A percentile compares a stretch with the other conserved stretches of the same genome.
Evolutionary conservation across 1,140 invertebrate genomes (phyloP).

Genomic region (Cyrtorhinus lividipennis): DNA sequence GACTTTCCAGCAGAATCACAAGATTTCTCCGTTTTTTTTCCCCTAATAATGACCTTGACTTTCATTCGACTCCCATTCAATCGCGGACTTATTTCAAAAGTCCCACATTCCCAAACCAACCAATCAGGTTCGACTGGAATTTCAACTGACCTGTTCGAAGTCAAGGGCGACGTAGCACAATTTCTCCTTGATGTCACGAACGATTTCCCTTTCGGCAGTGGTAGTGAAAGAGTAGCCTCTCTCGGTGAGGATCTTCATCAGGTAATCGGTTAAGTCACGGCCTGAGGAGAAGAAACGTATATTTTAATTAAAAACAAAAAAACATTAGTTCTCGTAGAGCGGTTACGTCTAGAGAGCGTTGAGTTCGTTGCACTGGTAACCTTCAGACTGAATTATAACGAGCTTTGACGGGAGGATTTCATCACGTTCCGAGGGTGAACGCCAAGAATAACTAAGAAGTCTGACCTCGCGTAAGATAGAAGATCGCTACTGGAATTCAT

Average conservation of each 20-base stretch:
- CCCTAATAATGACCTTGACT: too few relatives aligned
- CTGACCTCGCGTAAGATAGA: too few relatives aligned
- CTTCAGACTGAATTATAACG: not conserved
- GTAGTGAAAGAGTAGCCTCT: slow-evolving; percentile 94
- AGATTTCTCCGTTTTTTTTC: too few relatives aligned
- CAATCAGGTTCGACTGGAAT: too few relatives aligned
- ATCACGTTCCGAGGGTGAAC: not conserved
- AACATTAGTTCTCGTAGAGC: too few relatives aligned
- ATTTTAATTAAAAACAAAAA: not conserved
- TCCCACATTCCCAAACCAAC: too few relatives aligned
- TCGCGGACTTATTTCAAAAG: too few relatives aligned
- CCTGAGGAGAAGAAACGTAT: slow-evolving; percentile 32
- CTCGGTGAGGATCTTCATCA: slow-evolving; percentile 93
- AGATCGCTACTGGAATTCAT: too few relatives aligned
- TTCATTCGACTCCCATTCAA: too few relatives aligned
- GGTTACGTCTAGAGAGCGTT: too few relatives aligned
- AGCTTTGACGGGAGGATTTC: not conserved
- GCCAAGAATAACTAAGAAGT: not conserved
- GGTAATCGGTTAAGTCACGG: slow-evolving; percentile 87
- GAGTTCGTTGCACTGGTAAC: not conserved
- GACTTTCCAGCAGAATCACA: too few relatives aligned
- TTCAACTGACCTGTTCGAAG: slow-evolving; percentile 66
- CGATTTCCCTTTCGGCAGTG: slow-evolving; percentile 90
- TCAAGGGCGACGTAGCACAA: slow-evolving; percentile 81
- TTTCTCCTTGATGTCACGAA: slow-evolving; percentile 89